phyloP scores from a whole-genome alignment of 2,797 vertebrate species.

The Clarias laeviceps region DNA sequence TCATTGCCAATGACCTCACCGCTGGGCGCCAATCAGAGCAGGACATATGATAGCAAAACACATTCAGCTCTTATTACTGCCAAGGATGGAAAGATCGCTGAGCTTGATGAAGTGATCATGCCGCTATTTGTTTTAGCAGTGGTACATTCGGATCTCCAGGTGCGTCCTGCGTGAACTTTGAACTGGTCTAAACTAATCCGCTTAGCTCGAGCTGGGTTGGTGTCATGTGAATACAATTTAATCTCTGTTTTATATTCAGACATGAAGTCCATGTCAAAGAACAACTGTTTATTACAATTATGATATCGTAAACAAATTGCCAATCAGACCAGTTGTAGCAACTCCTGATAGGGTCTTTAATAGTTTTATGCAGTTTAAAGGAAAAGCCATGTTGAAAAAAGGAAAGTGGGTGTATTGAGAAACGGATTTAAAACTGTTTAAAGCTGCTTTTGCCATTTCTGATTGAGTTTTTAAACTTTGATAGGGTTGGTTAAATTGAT shows the following conservation, averaged over 20 bases:
- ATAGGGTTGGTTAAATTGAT: not conserved
- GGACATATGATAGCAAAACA: conserved; percentile 64
- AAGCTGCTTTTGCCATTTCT: not conserved
- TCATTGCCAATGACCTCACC: conserved; percentile 61
- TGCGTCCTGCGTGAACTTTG: conserved; percentile 48
- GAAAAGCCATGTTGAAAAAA: not conserved
- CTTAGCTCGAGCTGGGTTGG: not conserved
- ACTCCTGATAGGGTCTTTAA: not conserved
- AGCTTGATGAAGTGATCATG: conserved; percentile 52
- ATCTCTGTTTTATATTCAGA: not conserved
- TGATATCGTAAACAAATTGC: not conserved
- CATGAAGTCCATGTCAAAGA: not conserved
- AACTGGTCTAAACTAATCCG: conserved; percentile 41
- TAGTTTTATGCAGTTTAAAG: not conserved
- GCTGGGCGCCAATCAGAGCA: conserved; percentile 59
- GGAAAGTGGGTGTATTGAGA: not conserved
- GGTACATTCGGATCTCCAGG: conserved; percentile 43
- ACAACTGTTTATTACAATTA: not conserved
- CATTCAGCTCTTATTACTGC: conserved; percentile 64
- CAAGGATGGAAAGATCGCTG: conserved; percentile 42
- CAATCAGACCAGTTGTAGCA: not conserved
- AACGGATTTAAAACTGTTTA: not conserved
- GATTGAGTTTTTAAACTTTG: not conserved
- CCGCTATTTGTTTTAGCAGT: conserved; percentile 50
- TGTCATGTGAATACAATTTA: not conserved